These are phyloP conservation scores for Trematomus bernacchii DNA, from an alignment of 2,797 vertebrate species.

Conservation along the genomic window DNA sequence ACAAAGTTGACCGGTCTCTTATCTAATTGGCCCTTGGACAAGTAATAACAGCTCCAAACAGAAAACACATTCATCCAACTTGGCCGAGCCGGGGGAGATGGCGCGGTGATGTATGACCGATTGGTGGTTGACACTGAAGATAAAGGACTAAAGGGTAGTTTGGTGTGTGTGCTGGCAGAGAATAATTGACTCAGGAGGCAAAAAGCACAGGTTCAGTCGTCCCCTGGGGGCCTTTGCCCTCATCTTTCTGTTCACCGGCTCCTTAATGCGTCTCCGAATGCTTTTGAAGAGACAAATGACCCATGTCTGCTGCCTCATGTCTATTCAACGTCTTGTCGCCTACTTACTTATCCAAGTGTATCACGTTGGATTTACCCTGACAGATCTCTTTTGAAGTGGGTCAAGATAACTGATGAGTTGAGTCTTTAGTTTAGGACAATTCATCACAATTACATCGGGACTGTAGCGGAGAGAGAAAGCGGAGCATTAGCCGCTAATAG, in stretches of 20 bases:
- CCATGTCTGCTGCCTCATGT: conserved; percentile 50
- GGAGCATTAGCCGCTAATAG: conserved; percentile 43
- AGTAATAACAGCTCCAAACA: conserved; percentile 37
- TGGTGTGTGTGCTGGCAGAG: conserved; percentile 5
- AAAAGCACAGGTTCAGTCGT: conserved; percentile 38
- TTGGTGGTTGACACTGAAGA: conserved; percentile 42
- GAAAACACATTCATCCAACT: conserved; percentile 59
- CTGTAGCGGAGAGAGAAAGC: conserved; percentile 24
- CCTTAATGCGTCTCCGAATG: conserved; percentile 60
- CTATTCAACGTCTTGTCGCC: conserved; percentile 54
- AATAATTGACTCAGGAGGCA: conserved; percentile 28
- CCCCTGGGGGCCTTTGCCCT: conserved; percentile 44
- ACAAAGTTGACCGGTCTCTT: conserved; percentile 36
- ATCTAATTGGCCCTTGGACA: conserved; percentile 47
- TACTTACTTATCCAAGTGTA: conserved; percentile 66
- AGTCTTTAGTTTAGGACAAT: conserved; percentile 57
- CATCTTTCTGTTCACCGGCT: conserved; percentile 45
- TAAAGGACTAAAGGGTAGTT: conserved; percentile 19
- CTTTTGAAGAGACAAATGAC: conserved; percentile 66
- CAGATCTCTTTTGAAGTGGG: conserved; percentile 67
- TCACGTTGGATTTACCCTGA: conserved; percentile 58
- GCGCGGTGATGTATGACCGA: conserved; percentile 42
- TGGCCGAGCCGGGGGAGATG: conserved; percentile 20
- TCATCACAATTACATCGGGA: conserved; percentile 73
- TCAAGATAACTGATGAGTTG: conserved; percentile 60